Base-by-base conservation (phyloP, 2,797 vertebrate species). In the Acanthurus tractus region DNA sequence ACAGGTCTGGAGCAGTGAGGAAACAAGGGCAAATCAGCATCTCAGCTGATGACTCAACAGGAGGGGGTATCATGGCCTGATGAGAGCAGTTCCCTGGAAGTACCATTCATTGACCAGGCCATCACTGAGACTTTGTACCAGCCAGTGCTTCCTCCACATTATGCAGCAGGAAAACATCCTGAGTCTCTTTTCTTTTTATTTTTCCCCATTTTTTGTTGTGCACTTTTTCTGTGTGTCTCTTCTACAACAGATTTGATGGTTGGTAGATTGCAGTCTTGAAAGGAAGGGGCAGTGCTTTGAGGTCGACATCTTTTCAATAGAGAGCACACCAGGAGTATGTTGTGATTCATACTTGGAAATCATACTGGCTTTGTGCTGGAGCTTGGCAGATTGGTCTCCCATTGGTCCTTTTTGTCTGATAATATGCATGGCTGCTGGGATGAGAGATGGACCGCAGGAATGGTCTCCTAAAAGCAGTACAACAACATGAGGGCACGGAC, bases 11-110 rank as follows among this genome's bases (percentile, higher is more conserved):
- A 81, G 76, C 73, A 89, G 81, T 81, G 78, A 75, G 64, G 84
- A 87, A 89, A 92, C 82, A 87, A 92, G 82, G 68, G 80, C 74
- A 82, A 92, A 92, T 90, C 92, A 93, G 79, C 48, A 71, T 61
- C 83, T 87, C 58, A 63, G 79, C 86, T 89, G 85, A 92, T 85
- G 87, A 86, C 76, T 86, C 88, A 80, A 70, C 56, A 20, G 88
- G 89, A 72, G 81, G 78, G 74, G 74, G 79, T 70, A 73, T 68
- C 69, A 85, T 81, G 79, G 73, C 53, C 68, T 76, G 88, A 91
- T 89, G 90, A 86, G 72, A 76, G 58, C 85, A 18, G 44, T 74
- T 89, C 76, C 54, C 62, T 54, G 34, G 18, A 58, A 70, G 49
- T 78, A 55, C 48, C 61, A 53, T 63, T 83, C 45, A 83, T 82